Evolutionary conservation across 2,797 vertebrate species (phyloP).

Genomic region (Centropyge bicolor): DNA sequence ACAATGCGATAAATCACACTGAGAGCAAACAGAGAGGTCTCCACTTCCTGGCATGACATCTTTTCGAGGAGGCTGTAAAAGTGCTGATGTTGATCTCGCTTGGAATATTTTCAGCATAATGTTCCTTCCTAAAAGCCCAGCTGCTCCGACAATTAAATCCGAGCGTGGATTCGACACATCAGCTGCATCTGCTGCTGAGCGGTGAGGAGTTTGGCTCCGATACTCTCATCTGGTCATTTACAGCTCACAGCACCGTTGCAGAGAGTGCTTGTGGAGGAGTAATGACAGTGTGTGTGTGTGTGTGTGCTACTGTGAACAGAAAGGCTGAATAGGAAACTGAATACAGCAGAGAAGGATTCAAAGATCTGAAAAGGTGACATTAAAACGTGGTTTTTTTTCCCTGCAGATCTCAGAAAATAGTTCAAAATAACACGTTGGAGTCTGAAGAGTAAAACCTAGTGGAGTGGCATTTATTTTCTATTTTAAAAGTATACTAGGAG

Average conservation of each 20-base stretch:
- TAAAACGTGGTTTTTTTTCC: not conserved
- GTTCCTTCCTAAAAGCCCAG: conserved; percentile 61
- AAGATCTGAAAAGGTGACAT: conserved; percentile 19
- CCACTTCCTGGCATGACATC: not conserved
- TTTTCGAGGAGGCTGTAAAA: conserved; percentile 17
- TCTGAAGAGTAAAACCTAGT: not conserved
- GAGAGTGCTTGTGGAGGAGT: conserved; percentile 49
- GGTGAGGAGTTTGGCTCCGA: conserved; percentile 50
- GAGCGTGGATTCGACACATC: conserved; percentile 56
- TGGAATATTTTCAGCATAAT: conserved; percentile 27
- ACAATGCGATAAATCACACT: conserved; percentile 12
- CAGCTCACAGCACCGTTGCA: not conserved
- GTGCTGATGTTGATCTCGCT: conserved; percentile 23
- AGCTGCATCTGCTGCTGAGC: conserved; percentile 58
- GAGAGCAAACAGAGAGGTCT: not conserved
- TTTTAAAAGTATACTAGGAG: not conserved
- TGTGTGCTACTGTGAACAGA: conserved; percentile 27
- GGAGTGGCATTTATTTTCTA: conserved; percentile 1
- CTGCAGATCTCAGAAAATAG: conserved; percentile 1
- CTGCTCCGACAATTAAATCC: conserved; percentile 65
- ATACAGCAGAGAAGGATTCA: conserved; percentile 21
- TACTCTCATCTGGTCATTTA: conserved; percentile 42
- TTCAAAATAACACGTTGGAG: not conserved
- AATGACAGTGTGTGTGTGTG: conserved; percentile 54
- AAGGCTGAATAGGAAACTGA: conserved; percentile 43